A percentile compares a stretch with the other conserved stretches of the same genome.
Evolutionary conservation across 2,797 vertebrate species (phyloP).

Genomic region (Onychomys leucogaster): DNA sequence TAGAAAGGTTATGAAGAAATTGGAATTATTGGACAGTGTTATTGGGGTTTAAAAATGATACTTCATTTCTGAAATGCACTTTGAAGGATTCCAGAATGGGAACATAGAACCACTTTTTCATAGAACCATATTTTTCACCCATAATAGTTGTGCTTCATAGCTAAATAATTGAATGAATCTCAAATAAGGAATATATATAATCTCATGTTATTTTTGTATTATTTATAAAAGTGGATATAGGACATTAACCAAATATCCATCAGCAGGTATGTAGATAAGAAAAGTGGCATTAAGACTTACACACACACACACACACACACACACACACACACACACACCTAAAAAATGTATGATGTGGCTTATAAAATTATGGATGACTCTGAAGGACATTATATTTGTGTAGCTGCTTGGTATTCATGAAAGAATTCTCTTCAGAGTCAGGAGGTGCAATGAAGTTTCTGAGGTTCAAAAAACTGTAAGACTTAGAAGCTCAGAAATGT

Average conservation of each 20-base stretch:
- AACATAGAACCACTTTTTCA: no score
- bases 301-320: background rate
- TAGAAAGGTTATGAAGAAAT: background rate
- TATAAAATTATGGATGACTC: background rate
- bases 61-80: background rate
- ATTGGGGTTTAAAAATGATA: background rate
- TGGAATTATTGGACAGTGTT: background rate
- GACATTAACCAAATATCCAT: background rate
- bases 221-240: background rate
- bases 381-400: background rate
- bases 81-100: background rate
- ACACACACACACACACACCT: background rate
- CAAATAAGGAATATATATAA: no score
- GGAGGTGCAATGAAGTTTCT: background rate
- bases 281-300: background rate
- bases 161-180: background rate
- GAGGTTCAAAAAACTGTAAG: background rate
- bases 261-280: background rate
- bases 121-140: background rate
- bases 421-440: background rate
- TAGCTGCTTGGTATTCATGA: background rate
- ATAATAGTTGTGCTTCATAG: background rate
- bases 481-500: background rate
- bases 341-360: background rate
- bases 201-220: background rate